phyloP scores from a whole-genome alignment of 2,888 invertebrate genomes.

The Villa cingulata region DNA sequence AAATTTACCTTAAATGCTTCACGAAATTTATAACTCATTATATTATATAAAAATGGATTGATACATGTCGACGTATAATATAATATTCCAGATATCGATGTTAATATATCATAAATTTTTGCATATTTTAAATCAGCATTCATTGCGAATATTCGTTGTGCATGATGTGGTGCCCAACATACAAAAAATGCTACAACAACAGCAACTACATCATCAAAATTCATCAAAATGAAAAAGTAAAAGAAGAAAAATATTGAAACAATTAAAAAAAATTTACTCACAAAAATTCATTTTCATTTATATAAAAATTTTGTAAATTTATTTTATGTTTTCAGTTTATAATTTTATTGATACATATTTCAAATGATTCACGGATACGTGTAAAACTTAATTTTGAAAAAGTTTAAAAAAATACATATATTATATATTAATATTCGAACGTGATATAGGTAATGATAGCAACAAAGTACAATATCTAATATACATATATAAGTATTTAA shows the following conservation, averaged over 20 bases:
- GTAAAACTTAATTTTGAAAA: too few relatives aligned
- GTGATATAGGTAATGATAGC: too few relatives aligned
- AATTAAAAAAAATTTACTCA: too few relatives aligned
- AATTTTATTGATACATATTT: too few relatives aligned
- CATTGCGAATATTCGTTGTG: conserved; percentile 64
- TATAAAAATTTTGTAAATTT: too few relatives aligned
- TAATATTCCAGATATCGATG: conserved; percentile 64
- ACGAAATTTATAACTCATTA: conserved; percentile 80
- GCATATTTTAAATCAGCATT: conserved; percentile 10
- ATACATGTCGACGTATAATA: conserved; percentile 79
- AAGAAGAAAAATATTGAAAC: neutral
- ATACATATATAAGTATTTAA: too few relatives aligned
- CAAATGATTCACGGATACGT: too few relatives aligned
- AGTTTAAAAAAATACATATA: too few relatives aligned
- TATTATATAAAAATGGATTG: conserved; percentile 78
- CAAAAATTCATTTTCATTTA: too few relatives aligned
- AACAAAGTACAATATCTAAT: too few relatives aligned
- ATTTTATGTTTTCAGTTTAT: too few relatives aligned
- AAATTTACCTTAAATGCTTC: conserved; percentile 66
- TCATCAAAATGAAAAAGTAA: neutral
- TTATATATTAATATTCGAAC: too few relatives aligned
- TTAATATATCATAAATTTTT: conserved; percentile 10
- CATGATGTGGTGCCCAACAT: conserved; percentile 79
- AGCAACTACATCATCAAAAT: conserved; percentile 44
- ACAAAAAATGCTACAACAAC: conserved; percentile 63